A percentile compares a stretch with the other conserved stretches of the same genome.
Conservation (phyloP, 2,797 vertebrate species). For the Eleutherodactylus coqui region DNA sequence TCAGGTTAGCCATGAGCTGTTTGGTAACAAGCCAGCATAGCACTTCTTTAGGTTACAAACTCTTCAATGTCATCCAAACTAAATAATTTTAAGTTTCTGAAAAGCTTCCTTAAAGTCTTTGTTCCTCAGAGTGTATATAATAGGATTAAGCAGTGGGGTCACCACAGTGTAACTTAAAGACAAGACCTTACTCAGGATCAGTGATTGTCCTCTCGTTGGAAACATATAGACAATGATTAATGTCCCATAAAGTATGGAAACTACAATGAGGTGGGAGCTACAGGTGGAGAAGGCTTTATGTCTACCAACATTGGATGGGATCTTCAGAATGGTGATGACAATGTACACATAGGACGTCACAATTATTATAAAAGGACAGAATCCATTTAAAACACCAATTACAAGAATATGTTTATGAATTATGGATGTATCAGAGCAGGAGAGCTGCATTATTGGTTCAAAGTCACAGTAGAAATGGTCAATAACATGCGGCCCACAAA, state of each 20-base stretch:
- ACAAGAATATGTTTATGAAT: background rate
- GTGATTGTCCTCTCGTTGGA: background rate
- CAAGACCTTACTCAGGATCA: background rate
- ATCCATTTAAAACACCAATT: background rate
- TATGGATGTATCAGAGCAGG: background rate
- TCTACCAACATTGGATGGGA: background rate
- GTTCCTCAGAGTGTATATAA: too few relatives aligned
- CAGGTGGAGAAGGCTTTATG: too few relatives aligned
- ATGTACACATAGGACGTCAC: background rate
- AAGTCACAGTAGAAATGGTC: background rate
- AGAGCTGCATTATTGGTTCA: background rate
- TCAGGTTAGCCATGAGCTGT: too few relatives aligned
- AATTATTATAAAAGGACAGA: background rate
- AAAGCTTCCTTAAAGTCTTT: too few relatives aligned
- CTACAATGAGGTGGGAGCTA: conserved; percentile 20
- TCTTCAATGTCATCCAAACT: too few relatives aligned
- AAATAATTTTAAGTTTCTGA: too few relatives aligned
- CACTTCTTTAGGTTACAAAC: too few relatives aligned
- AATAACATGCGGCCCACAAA: background rate
- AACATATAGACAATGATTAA: background rate
- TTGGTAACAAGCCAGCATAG: too few relatives aligned
- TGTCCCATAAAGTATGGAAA: background rate
- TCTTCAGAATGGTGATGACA: background rate
- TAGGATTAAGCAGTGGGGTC: too few relatives aligned
- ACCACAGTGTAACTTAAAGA: background rate